Evolutionary conservation across 2,113 vertebrate genomes (phyloP).

Genomic region (Passerina amoena): DNA sequence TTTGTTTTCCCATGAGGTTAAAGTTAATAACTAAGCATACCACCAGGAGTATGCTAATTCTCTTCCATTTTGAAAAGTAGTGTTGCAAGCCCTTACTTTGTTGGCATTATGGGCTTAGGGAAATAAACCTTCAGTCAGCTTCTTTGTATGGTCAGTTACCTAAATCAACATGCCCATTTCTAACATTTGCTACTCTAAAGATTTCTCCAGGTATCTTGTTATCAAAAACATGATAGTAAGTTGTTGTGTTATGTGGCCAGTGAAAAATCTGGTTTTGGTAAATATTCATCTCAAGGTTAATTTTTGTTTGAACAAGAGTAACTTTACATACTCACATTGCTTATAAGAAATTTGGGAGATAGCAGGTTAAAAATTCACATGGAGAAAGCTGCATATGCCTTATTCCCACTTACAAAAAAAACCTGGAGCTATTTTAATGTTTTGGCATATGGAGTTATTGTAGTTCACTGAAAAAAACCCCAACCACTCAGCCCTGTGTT

Average conservation of each 20-base stretch:
- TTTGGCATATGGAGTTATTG: constrained; percentile 46
- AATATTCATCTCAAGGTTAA: background rate
- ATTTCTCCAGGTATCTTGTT: background rate
- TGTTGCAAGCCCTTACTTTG: background rate
- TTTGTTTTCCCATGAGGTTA: background rate
- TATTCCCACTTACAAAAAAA: constrained; percentile 46
- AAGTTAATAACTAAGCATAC: background rate
- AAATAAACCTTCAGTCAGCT: background rate
- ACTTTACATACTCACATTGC: background rate
- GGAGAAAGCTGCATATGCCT: background rate
- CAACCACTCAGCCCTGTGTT: background rate
- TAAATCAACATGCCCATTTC: background rate
- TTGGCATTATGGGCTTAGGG: background rate
- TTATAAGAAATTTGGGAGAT: background rate
- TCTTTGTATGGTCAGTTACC: background rate
- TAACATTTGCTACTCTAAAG: background rate
- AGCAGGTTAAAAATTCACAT: background rate
- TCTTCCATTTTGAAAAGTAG: background rate
- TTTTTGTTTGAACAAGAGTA: background rate
- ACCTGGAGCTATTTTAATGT: constrained; percentile 18
- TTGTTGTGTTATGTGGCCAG: background rate
- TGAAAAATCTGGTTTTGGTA: background rate
- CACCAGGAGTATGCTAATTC: background rate
- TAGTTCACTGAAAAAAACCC: background rate
- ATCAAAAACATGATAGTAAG: background rate